A percentile compares a stretch with the other conserved stretches of the same genome.
Evolutionary conservation across 2,113 vertebrate species (phyloP).

Genomic region (Mus pahari): DNA sequence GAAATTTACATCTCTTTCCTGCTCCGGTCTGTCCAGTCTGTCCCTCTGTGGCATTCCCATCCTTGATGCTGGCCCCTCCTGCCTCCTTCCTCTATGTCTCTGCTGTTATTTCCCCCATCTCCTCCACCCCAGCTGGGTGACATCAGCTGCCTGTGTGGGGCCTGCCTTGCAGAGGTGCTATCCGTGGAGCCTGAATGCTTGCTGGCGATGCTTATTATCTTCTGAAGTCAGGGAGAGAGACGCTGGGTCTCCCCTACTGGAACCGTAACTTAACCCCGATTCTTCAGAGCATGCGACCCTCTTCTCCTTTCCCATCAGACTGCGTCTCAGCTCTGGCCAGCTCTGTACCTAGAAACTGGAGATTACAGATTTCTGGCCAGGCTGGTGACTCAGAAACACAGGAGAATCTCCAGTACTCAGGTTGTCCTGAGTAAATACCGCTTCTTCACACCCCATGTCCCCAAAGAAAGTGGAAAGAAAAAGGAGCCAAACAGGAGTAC

Average conservation of each 20-base stretch:
- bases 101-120: conserved; percentile 37
- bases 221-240: neutral
- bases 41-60: neutral
- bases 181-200: neutral
- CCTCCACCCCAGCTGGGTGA: conserved; percentile 15
- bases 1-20: neutral
- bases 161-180: conserved; percentile 4
- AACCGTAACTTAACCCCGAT: neutral
- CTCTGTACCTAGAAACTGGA: neutral
- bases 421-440: neutral
- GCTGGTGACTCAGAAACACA: conserved; percentile 19
- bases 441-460: neutral
- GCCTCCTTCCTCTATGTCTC: conserved; percentile 59
- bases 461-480: neutral
- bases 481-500: neutral
- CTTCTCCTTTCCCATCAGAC: neutral
- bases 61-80: neutral
- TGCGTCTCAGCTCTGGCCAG: neutral
- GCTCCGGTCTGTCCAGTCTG: neutral
- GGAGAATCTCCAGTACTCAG: neutral
- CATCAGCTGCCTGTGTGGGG: conserved; percentile 39
- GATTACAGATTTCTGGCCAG: neutral
- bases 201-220: neutral
- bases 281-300: neutral
- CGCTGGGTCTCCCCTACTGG: neutral